Conservation (phyloP, 2,113 vertebrate species). For the Chamaetylas fuelleborni region DNA sequence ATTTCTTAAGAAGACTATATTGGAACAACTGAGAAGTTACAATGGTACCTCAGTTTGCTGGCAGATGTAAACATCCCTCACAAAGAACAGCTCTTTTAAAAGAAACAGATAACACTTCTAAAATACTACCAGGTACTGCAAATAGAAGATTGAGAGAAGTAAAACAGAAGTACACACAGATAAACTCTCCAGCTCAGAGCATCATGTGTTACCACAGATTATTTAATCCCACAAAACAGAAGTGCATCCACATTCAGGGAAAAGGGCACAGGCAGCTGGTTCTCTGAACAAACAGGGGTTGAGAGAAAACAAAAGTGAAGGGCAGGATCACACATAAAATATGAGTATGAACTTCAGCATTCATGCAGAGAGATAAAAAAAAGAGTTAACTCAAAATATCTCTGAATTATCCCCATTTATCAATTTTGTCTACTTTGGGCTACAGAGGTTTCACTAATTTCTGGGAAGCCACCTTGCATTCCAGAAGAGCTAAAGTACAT, state of each 20-base stretch:
- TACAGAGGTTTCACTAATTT: rapidly evolving
- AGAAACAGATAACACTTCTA: not conserved
- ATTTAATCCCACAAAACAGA: not conserved
- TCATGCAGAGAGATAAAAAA: not conserved
- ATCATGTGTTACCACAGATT: not conserved
- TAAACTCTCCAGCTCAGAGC: not conserved
- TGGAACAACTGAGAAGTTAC: not conserved
- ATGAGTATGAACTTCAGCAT: not conserved
- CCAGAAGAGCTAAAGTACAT: not conserved
- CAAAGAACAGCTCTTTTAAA: not conserved
- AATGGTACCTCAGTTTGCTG: not conserved
- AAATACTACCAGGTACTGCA: not conserved
- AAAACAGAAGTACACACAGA: not conserved
- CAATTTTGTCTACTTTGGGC: not conserved
- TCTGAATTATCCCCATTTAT: not conserved
- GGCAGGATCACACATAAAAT: not conserved
- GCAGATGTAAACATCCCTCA: not conserved
- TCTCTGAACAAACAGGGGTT: not conserved
- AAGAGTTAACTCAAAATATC: not conserved
- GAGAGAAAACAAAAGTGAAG: not conserved
- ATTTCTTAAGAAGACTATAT: not conserved
- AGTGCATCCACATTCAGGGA: not conserved
- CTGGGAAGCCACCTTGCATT: not conserved
- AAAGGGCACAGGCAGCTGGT: not conserved
- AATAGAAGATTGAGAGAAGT: not conserved